Percentiles rank a stretch among this genome's conserved stretches.
Conservation (phyloP, 2,888 invertebrate genomes). For the Megamerina dolium region DNA sequence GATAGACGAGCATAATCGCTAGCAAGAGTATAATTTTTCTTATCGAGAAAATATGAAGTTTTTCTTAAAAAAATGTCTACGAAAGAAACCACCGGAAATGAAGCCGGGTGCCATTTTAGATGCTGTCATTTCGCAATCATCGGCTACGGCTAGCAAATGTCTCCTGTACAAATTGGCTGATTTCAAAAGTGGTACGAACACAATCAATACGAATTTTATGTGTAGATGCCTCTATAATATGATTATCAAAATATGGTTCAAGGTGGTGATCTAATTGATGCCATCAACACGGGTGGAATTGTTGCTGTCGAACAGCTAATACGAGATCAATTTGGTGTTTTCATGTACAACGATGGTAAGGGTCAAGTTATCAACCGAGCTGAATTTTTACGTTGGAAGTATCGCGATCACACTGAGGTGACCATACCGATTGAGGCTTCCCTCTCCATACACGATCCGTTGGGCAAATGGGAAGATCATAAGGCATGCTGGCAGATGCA, state of each 20-base stretch:
- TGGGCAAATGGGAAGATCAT: constrained; percentile 84
- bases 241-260: neutral
- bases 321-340: constrained; percentile 75
- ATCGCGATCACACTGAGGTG: constrained; percentile 75
- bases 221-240: neutral
- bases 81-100: constrained; percentile 48
- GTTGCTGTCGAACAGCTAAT: constrained; percentile 77
- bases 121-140: constrained; percentile 80
- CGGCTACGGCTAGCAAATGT: constrained; percentile 76
- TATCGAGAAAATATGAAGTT: constrained; percentile 33
- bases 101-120: constrained; percentile 74
- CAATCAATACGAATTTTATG: neutral
- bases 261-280: constrained; percentile 83
- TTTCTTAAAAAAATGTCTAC: constrained; percentile 43
- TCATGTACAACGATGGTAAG: constrained; percentile 82
- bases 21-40: neutral
- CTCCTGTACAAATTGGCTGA: constrained; percentile 81
- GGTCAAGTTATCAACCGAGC: constrained; percentile 81
- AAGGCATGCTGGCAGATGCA: constrained; percentile 98
- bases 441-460: constrained; percentile 75
- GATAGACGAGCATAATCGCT: neutral
- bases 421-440: constrained; percentile 84
- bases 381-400: constrained; percentile 86
- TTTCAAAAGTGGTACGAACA: constrained; percentile 69
- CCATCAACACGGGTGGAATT: constrained; percentile 79